These are phyloP conservation scores for Sesia apiformis DNA, from an alignment of 2,888 invertebrate species.

Conservation along the genomic window DNA sequence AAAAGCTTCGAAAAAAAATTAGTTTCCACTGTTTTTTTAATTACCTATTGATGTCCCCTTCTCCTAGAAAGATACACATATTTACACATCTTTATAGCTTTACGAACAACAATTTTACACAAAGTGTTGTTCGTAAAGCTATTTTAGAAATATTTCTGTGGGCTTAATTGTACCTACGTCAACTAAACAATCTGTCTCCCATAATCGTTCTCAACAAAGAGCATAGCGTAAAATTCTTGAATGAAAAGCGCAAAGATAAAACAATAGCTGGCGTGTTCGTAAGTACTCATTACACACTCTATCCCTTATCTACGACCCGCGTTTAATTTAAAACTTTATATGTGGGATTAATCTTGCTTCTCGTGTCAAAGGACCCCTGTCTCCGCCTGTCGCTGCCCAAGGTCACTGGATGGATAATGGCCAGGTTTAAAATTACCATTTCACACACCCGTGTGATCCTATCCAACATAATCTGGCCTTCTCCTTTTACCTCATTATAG, in stretches of 20 bases:
- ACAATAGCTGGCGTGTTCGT: conserved; percentile 21
- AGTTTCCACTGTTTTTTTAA: too few relatives aligned
- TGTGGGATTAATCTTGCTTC: conserved; percentile 45
- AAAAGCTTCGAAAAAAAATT: too few relatives aligned
- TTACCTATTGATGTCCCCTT: too few relatives aligned
- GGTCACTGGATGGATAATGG: conserved; percentile 41
- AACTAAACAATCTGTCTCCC: too few relatives aligned
- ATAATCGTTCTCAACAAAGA: neutral
- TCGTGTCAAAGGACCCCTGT: conserved; percentile 33
- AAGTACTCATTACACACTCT: conserved; percentile 14
- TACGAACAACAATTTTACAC: too few relatives aligned
- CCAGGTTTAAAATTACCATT: conserved; percentile 44
- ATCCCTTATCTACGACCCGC: conserved; percentile 10
- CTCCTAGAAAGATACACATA: too few relatives aligned
- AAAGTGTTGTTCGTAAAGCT: too few relatives aligned
- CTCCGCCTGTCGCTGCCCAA: conserved; percentile 20
- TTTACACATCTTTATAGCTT: too few relatives aligned
- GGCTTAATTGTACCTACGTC: too few relatives aligned
- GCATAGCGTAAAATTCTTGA: neutral
- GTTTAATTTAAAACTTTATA: conserved; percentile 52
- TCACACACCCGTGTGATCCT: conserved; percentile 21
- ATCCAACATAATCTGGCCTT: neutral
- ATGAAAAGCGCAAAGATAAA: conserved; percentile 19
- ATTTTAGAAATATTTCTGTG: too few relatives aligned
- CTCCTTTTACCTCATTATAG: neutral